A percentile compares a stretch with the other conserved stretches of the same genome.
These are phyloP conservation scores for Betta splendens DNA, from an alignment of 2,797 vertebrate species.

Conservation along the genomic window DNA sequence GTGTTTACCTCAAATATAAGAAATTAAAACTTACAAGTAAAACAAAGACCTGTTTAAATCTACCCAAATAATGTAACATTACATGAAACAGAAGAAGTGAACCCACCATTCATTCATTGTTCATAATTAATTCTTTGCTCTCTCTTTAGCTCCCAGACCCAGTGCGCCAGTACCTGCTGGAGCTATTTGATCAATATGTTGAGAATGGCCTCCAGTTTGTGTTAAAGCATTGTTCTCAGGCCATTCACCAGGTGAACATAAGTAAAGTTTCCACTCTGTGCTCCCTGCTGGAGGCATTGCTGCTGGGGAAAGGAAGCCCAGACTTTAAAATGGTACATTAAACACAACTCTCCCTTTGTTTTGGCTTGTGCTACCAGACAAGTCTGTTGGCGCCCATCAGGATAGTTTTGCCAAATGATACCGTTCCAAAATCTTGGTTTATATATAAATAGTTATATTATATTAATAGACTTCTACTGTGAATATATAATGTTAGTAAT, in stretches of 20 bases:
- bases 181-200: slow-evolving; percentile 83
- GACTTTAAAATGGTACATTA: slow-evolving; percentile 81
- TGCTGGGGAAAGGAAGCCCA: slow-evolving; percentile 79
- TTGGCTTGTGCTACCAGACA: background rate
- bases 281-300: slow-evolving; percentile 85
- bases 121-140: background rate
- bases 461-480: too few species aligned
- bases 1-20: background rate
- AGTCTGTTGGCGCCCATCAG: background rate
- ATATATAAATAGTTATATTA: too few species aligned
- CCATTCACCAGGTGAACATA: slow-evolving; percentile 88
- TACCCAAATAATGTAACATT: background rate
- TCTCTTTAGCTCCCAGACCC: slow-evolving; percentile 76
- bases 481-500: background rate
- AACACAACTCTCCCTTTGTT: slow-evolving; percentile 5
- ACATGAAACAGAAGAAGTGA: background rate
- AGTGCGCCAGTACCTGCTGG: slow-evolving; percentile 77
- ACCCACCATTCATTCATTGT: background rate
- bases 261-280: slow-evolving; percentile 90
- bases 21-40: background rate
- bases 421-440: too few species aligned
- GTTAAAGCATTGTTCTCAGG: slow-evolving; percentile 83
- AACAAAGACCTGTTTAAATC: background rate
- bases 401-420: background rate
- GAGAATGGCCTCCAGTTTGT: slow-evolving; percentile 86